phyloP scores from a whole-genome alignment of 2,113 vertebrate species.

The Ictidomys tridecemlineatus region DNA sequence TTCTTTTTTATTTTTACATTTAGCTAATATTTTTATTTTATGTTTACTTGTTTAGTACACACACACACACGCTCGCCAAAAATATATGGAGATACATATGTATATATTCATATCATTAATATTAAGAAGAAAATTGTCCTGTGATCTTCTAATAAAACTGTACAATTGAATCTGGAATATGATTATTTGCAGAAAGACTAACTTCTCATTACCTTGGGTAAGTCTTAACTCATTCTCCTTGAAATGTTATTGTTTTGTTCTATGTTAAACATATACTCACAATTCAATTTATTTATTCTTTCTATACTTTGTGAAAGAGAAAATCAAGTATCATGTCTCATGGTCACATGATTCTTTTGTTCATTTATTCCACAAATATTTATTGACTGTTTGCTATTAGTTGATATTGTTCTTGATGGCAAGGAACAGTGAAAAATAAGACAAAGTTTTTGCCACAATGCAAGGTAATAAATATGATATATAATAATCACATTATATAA shows the following conservation, averaged over 20 bases:
- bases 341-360: background rate
- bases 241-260: background rate
- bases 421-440: background rate
- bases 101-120: background rate
- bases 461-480: background rate
- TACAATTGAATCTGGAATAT: background rate
- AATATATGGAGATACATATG: too few relatives aligned
- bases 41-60: background rate
- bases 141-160: background rate
- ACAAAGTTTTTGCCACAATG: background rate
- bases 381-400: background rate
- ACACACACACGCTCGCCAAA: accelerated
- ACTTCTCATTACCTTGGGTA: background rate
- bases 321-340: background rate
- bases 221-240: background rate
- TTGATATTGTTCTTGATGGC: background rate
- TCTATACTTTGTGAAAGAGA: background rate
- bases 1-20: too few relatives aligned
- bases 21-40: background rate
- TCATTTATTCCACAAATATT: background rate
- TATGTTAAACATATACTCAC: background rate
- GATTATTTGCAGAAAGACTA: background rate
- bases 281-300: background rate
- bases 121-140: background rate
- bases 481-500: background rate